Evolutionary conservation across 2,113 vertebrate species (phyloP).

Genomic region (Oryzias javanicus): DNA sequence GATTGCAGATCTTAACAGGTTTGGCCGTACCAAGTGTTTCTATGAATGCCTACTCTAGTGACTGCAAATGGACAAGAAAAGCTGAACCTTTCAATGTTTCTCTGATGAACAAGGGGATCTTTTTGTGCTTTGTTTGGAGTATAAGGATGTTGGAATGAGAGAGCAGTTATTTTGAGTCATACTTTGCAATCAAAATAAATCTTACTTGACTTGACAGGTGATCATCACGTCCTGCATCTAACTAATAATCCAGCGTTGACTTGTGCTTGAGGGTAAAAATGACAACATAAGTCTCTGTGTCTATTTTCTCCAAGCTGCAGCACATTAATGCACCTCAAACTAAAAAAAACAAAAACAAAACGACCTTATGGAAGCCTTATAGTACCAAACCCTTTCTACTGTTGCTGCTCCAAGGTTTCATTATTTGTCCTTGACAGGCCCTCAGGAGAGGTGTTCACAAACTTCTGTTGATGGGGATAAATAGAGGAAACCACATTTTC

Average conservation of each 20-base stretch:
- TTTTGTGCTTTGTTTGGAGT: too few species aligned
- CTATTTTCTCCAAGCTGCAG: conserved; percentile 11
- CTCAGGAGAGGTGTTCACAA: conserved; percentile 3
- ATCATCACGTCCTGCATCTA: not conserved
- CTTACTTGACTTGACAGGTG: not conserved
- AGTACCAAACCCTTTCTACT: conserved; percentile 12
- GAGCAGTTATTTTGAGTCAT: not conserved
- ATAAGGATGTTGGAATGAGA: too few species aligned
- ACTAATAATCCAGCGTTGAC: not conserved
- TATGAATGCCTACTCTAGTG: too few species aligned
- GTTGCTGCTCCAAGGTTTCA: conserved; percentile 2
- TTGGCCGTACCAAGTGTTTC: too few species aligned
- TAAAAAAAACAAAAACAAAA: not conserved
- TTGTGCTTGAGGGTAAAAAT: not conserved
- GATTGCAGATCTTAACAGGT: too few species aligned
- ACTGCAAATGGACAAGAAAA: too few species aligned
- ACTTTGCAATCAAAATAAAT: not conserved
- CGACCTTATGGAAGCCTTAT: conserved; percentile 22
- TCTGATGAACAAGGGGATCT: too few species aligned
- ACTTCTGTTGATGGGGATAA: conserved; percentile 16
- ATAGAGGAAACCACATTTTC: conserved; percentile 29
- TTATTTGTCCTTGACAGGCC: conserved; percentile 15
- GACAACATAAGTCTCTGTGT: not conserved
- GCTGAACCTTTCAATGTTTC: too few species aligned
- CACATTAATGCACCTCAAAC: conserved; percentile 30